A percentile compares a stretch with the other conserved stretches of the same genome.
Conservation (phyloP, 2,888 invertebrate species). For the Apantesis nais region DNA sequence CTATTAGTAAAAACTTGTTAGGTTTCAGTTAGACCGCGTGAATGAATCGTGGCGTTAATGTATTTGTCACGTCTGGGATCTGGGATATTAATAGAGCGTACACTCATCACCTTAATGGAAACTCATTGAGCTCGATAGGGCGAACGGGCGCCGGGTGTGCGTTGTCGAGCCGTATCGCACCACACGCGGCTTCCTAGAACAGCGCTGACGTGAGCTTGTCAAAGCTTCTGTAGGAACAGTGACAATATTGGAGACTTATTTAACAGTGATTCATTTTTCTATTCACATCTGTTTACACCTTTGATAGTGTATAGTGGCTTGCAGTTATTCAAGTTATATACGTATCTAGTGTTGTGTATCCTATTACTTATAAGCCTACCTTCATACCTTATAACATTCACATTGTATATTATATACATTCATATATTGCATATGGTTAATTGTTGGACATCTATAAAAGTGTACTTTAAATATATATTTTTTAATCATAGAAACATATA, state of each 20-base stretch:
- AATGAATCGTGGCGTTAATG: conserved; percentile 57
- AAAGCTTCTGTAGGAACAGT: conserved; percentile 38
- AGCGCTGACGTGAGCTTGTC: conserved; percentile 51
- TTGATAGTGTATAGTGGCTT: not conserved
- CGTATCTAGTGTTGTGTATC: not conserved
- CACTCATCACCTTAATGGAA: conserved; percentile 58
- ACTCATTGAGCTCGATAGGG: conserved; percentile 54
- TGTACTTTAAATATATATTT: no score
- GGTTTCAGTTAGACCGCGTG: conserved; percentile 48
- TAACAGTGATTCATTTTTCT: not conserved
- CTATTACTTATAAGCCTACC: not conserved
- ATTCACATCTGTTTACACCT: not conserved
- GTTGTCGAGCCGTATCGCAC: conserved; percentile 44
- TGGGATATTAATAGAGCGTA: conserved; percentile 59
- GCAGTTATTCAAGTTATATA: not conserved
- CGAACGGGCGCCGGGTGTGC: conserved; percentile 25
- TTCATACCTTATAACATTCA: no score
- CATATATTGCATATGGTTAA: no score
- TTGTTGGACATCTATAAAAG: no score
- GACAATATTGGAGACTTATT: conserved; percentile 22
- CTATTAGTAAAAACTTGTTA: conserved; percentile 28
- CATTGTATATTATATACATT: not conserved
- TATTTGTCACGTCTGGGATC: conserved; percentile 60
- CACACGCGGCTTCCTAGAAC: conserved; percentile 54
- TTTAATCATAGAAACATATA: no score